Conservation (phyloP, 2,797 vertebrate species). For the Sarcoramphus papa region DNA sequence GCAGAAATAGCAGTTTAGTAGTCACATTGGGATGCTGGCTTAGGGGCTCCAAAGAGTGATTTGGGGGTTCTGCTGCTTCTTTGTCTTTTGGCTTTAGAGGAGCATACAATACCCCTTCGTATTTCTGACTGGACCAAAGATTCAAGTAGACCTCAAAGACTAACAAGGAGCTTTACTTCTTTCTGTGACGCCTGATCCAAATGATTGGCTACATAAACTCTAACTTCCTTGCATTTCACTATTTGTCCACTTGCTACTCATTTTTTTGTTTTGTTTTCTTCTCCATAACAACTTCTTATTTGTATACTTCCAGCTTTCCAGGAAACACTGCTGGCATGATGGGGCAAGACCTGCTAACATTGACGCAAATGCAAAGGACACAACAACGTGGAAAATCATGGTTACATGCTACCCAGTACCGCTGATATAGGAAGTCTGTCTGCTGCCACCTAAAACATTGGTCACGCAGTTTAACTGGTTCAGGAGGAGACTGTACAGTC, state of each 20-base stretch:
- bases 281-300: neutral
- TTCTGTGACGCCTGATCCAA: neutral
- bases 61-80: neutral
- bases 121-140: neutral
- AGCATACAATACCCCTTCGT: neutral
- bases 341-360: neutral
- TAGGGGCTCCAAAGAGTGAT: neutral
- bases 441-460: neutral
- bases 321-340: neutral
- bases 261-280: neutral
- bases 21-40: neutral
- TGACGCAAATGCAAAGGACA: neutral
- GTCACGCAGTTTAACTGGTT: neutral
- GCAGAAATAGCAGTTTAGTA: neutral
- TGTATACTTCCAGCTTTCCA: neutral
- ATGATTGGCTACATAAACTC: neutral
- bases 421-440: neutral
- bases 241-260: neutral
- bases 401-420: neutral
- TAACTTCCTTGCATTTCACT: neutral
- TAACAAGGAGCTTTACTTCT: neutral
- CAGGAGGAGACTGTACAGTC: neutral
- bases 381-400: neutral
- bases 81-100: neutral
- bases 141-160: neutral